phyloP scores from a whole-genome alignment of 2,113 vertebrate species.

The Cryptomyrus ogoouensis region DNA sequence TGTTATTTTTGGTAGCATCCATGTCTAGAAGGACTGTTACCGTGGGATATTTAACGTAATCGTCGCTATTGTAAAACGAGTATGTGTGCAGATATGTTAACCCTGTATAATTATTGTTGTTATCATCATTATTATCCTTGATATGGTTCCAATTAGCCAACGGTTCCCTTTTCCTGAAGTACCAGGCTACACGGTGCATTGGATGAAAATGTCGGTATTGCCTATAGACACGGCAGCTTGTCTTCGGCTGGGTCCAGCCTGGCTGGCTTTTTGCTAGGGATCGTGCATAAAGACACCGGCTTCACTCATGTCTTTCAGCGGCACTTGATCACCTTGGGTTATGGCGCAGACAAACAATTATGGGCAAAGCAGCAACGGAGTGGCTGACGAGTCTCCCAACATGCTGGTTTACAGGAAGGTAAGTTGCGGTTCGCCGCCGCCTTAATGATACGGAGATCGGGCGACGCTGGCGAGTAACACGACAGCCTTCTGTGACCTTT shows the following conservation, averaged over 20 bases:
- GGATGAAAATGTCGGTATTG: neutral
- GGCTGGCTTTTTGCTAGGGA: neutral
- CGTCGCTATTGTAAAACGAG: neutral
- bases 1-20: neutral
- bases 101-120: neutral
- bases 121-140: neutral
- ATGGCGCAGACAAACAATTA: constrained; percentile 81
- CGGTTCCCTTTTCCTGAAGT: neutral
- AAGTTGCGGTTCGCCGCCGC: constrained; percentile 36
- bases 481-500: neutral
- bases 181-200: neutral
- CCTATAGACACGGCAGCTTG: neutral
- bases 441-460: neutral
- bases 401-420: constrained; percentile 86
- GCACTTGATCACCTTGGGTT: constrained; percentile 42
- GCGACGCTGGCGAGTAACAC: neutral
- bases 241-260: neutral
- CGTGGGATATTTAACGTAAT: neutral
- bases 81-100: neutral
- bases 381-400: constrained; percentile 77
- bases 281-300: constrained; percentile 8
- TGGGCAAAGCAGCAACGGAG: constrained; percentile 66
- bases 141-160: neutral
- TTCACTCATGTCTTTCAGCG: constrained; percentile 14
- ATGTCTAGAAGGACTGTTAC: neutral